Conservation (phyloP, 1,140 invertebrate species). For the Psilanteris sp. region DNA sequence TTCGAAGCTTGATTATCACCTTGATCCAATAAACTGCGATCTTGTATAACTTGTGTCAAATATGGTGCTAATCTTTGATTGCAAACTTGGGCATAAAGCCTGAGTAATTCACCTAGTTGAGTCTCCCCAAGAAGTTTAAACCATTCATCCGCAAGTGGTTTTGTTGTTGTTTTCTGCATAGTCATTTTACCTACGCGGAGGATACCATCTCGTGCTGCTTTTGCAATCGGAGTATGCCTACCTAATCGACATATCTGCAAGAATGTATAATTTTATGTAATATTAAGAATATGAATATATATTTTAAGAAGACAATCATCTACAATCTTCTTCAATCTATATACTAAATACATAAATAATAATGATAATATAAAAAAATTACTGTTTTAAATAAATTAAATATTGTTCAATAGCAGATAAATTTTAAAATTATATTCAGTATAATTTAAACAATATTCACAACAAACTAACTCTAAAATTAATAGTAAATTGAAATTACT, state of each 20-base stretch:
- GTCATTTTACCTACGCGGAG: constrained; percentile 89
- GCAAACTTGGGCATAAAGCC: constrained; percentile 92
- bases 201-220: constrained; percentile 92
- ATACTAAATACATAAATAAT: too few species aligned
- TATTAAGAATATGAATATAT: too few species aligned
- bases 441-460: too few species aligned
- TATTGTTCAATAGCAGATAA: too few species aligned
- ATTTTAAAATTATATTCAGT: too few species aligned
- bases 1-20: constrained; percentile 67
- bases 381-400: too few species aligned
- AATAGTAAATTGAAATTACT: constrained; percentile 74
- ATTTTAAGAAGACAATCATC: too few species aligned
- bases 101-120: constrained; percentile 88
- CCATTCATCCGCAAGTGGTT: constrained; percentile 93
- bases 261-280: too few species aligned
- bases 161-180: constrained; percentile 80
- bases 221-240: constrained; percentile 91
- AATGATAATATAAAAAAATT: too few species aligned
- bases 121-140: constrained; percentile 91
- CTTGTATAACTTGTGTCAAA: constrained; percentile 88
- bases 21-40: constrained; percentile 88
- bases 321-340: too few species aligned
- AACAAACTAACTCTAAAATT: too few species aligned
- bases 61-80: constrained; percentile 90
- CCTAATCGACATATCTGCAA: constrained; percentile 90